phyloP scores from a whole-genome alignment of 2,888 invertebrate genomes.

The Rotaria socialis region DNA sequence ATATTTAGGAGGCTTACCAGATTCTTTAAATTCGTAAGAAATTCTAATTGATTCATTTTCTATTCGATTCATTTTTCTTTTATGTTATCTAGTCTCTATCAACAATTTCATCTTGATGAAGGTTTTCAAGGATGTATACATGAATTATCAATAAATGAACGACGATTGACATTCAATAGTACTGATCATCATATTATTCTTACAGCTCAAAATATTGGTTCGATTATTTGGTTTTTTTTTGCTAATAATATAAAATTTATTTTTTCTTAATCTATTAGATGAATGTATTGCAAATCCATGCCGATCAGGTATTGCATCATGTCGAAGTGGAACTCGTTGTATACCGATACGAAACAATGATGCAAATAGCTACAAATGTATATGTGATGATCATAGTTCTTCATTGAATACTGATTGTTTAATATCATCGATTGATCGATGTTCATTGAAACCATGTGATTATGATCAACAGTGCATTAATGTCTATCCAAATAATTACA shows the following conservation, averaged over 20 bases:
- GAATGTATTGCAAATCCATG: slow-evolving; percentile 35
- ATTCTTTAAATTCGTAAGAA: not conserved
- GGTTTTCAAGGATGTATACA: slow-evolving; percentile 30
- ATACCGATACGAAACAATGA: slow-evolving; percentile 12
- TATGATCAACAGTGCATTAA: slow-evolving; percentile 19
- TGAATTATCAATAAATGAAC: slow-evolving; percentile 2
- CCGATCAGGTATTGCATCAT: not conserved
- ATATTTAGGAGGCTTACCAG: slow-evolving; percentile 11
- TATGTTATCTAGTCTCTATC: not conserved
- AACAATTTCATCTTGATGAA: slow-evolving; percentile 7
- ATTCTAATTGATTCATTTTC: too few relatives aligned
- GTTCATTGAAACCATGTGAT: slow-evolving; percentile 26
- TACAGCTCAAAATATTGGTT: slow-evolving; percentile 17
- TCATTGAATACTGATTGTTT: not conserved
- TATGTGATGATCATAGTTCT: not conserved
- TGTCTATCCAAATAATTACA: slow-evolving; percentile 26
- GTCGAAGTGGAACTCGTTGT: not conserved
- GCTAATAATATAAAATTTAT: too few relatives aligned
- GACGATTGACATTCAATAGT: slow-evolving; percentile 10
- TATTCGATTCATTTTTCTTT: not conserved
- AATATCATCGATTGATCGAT: not conserved
- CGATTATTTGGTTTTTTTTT: not conserved
- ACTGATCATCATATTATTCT: slow-evolving; percentile 10
- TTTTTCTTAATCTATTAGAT: not conserved
- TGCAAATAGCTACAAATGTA: slow-evolving; percentile 18